A percentile compares a stretch with the other conserved stretches of the same genome.
Conservation (phyloP, 2,113 vertebrate species). For the Heliornis fulica region DNA sequence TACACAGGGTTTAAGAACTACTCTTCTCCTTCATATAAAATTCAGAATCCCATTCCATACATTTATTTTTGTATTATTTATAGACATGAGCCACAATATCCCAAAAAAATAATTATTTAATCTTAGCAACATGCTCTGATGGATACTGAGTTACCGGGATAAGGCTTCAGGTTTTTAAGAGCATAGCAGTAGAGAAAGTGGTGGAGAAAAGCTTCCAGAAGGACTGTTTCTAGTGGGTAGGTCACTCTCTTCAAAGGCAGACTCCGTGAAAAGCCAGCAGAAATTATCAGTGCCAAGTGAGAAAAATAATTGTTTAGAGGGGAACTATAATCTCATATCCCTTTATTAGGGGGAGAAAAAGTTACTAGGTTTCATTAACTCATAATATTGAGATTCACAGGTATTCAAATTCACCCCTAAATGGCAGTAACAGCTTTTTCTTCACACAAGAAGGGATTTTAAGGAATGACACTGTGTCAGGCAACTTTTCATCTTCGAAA, state of each 20-base stretch:
- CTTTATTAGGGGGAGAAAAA: not conserved
- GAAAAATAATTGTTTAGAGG: not conserved
- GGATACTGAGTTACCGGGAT: not conserved
- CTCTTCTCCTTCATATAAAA: not conserved
- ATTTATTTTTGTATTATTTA: not conserved
- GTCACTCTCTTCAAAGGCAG: not conserved
- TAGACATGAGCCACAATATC: not conserved
- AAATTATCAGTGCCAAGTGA: not conserved
- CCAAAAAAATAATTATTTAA: slow-evolving; percentile 8
- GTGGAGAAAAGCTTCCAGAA: not conserved
- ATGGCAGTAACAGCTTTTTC: not conserved
- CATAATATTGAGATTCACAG: not conserved
- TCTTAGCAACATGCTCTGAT: not conserved
- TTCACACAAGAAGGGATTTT: not conserved
- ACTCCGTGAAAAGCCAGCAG: not conserved
- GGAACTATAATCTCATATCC: not conserved
- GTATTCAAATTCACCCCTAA: not conserved
- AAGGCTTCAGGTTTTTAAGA: not conserved
- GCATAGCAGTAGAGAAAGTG: not conserved
- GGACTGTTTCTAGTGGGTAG: not conserved
- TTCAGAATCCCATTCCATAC: not conserved
- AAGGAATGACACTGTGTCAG: not conserved
- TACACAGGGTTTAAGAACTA: not conserved
- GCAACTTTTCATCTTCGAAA: not conserved
- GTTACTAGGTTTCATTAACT: not conserved